Conservation (phyloP, 2,113 vertebrate genomes). For the Camelus dromedarius region DNA sequence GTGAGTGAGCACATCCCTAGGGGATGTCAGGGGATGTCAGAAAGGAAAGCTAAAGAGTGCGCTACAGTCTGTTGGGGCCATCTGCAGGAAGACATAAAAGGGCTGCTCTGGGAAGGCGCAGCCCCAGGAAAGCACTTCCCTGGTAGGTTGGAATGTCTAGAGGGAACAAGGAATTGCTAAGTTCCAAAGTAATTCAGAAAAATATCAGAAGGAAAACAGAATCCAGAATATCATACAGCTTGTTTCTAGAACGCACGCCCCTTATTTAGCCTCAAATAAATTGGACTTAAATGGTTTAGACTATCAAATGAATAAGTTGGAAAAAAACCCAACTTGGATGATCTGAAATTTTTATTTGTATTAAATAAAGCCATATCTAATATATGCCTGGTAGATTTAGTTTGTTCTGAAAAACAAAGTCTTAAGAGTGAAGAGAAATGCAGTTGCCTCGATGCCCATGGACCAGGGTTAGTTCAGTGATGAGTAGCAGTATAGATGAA, state of each 20-base stretch:
- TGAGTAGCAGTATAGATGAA: not conserved
- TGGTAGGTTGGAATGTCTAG: not conserved
- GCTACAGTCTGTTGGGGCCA: not conserved
- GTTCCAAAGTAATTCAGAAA: not conserved
- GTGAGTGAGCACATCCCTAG: not conserved
- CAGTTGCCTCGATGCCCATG: not conserved
- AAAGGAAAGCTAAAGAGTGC: not conserved
- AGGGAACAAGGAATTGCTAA: not conserved
- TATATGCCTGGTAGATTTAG: not conserved
- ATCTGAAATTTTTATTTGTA: conserved; percentile 21
- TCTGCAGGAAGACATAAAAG: not conserved
- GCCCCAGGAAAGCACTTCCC: conserved; percentile 29
- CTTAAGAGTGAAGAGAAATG: conserved; percentile 54
- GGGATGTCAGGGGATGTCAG: too few relatives aligned
- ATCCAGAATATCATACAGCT: not conserved
- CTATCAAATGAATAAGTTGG: not conserved
- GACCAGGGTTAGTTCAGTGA: not conserved
- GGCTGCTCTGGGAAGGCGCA: not conserved
- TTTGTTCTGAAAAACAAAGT: not conserved
- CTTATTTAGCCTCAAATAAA: conserved; percentile 8
- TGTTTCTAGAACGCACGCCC: not conserved
- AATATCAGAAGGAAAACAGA: not conserved
- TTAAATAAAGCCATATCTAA: conserved; percentile 34
- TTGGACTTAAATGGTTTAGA: conserved; percentile 16
- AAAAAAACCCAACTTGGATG: not conserved